Base-by-base conservation (phyloP, 1,140 invertebrate genomes). In the Lordiphosa collinella region DNA sequence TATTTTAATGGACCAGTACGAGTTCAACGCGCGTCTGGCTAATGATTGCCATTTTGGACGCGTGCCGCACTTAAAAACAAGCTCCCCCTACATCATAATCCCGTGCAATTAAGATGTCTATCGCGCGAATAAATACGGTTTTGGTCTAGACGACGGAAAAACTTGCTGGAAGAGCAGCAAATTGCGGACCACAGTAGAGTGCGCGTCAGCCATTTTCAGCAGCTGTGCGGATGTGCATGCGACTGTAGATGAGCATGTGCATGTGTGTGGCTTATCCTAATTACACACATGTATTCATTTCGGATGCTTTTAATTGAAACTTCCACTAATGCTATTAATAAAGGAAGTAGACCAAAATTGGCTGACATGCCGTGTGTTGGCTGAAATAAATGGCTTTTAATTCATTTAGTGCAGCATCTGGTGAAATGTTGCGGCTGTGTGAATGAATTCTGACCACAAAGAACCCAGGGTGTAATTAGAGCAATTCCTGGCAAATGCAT, bases 71-170 rank as follows among this genome's bases (percentile, higher is more conserved):
- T 34, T 49, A 38, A 31, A 44, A 58, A 41, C 13, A 32, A 3
- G 14, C 25, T 6, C n/a, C 14, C 54, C 50, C 52, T 53, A 52
- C 58, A 62, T 68, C 76, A 71, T 82, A 80, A 80, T 80, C 76
- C 71, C 38, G 5, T 6, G 43, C 62, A 75, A 80, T 80, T 80
- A 80, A 80, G 78, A 80, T 84, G 58, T 61, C 58, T 80, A 82
- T 80, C 71, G 57, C 38, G 13, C 43, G 52, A 51, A 63, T 60
- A 66, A 67, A 59, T 63, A 67, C 52, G 36, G 51, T 56, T 43
- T 67, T 44, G 56, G 76, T 80, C 76, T 80, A 80, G 76, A 82
- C 76, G 31, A 10, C 31, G 11, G 44, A 58, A 31, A 61, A 36
- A 38, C 48, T 46, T 41, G 51, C 63, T 51, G 58, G 48, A 69